These are phyloP conservation scores for Choloepus didactylus DNA, from an alignment of 2,797 vertebrate species.

Conservation along the genomic window DNA sequence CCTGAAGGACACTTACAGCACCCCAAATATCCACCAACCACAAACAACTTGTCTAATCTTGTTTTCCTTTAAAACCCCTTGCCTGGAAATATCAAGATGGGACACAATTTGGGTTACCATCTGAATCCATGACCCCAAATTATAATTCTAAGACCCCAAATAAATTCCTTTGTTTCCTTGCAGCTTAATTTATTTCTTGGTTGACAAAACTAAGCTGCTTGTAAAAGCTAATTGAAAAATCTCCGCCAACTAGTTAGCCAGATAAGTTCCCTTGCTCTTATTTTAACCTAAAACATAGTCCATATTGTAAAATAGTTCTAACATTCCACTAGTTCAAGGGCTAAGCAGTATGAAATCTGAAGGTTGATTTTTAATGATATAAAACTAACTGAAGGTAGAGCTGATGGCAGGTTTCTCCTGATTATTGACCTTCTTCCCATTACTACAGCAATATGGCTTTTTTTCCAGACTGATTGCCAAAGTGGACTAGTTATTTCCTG, in stretches of 20 bases:
- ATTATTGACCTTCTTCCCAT: neutral
- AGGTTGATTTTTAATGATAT: neutral
- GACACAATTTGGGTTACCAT: too few species aligned
- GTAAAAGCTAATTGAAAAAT: constrained; percentile 23
- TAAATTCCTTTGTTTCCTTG: too few species aligned
- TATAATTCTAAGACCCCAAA: too few species aligned
- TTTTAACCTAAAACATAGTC: neutral
- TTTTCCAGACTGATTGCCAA: neutral
- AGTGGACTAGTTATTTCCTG: neutral
- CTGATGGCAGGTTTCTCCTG: neutral
- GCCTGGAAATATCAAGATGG: too few species aligned
- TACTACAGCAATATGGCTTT: neutral
- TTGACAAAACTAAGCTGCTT: neutral
- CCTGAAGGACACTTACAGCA: too few species aligned
- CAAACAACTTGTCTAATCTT: too few species aligned
- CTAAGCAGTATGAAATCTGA: neutral
- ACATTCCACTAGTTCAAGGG: neutral
- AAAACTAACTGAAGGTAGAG: neutral
- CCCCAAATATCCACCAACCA: too few species aligned
- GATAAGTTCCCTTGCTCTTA: neutral
- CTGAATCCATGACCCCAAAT: too few species aligned
- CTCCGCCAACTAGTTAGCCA: neutral
- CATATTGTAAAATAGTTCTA: constrained; percentile 19
- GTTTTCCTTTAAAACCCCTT: too few species aligned
- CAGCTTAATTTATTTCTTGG: too few species aligned